A percentile compares a stretch with the other conserved stretches of the same genome.
phyloP scores from a whole-genome alignment of 2,888 invertebrate genomes.

The Scaptomyza caliginosa region DNA sequence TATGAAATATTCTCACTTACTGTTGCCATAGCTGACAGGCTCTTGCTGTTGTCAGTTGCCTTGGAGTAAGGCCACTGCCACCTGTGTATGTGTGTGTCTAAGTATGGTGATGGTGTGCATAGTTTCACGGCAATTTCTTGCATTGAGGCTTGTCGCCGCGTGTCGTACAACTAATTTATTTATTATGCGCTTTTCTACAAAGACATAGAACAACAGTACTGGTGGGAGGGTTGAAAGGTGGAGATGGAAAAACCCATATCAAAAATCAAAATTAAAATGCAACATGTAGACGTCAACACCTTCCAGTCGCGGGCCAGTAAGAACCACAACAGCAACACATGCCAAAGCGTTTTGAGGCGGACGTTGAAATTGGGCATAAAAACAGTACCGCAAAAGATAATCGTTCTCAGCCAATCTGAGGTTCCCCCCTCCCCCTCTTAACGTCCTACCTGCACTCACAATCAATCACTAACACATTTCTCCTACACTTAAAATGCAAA shows the following conservation, averaged over 20 bases:
- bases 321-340: conserved; percentile 41
- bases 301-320: conserved; percentile 55
- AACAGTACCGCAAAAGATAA: conserved; percentile 71
- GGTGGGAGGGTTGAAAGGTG: conserved; percentile 15
- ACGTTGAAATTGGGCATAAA: conserved; percentile 76
- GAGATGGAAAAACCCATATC: conserved; percentile 56
- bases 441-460: conserved; percentile 1
- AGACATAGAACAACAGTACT: conserved; percentile 1
- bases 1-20: conserved; percentile 24
- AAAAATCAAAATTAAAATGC: conserved; percentile 74
- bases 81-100: conserved; percentile 69
- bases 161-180: conserved; percentile 74
- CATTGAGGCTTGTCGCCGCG: conserved; percentile 59
- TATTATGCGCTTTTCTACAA: conserved; percentile 58
- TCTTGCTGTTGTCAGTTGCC: conserved; percentile 47
- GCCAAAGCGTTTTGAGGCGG: conserved; percentile 74
- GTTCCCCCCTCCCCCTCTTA: neutral
- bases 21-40: conserved; percentile 6
- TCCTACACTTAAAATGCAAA: conserved; percentile 69
- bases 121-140: conserved; percentile 72
- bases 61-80: conserved; percentile 66
- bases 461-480: conserved; percentile 73
- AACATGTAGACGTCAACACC: conserved; percentile 78
- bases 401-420: conserved; percentile 47
- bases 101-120: conserved; percentile 67